Evolutionary conservation across 2,113 vertebrate genomes (phyloP), one percentile per base, ranked within the genome.

Genomic region (human (Homo sapiens)): DNA sequence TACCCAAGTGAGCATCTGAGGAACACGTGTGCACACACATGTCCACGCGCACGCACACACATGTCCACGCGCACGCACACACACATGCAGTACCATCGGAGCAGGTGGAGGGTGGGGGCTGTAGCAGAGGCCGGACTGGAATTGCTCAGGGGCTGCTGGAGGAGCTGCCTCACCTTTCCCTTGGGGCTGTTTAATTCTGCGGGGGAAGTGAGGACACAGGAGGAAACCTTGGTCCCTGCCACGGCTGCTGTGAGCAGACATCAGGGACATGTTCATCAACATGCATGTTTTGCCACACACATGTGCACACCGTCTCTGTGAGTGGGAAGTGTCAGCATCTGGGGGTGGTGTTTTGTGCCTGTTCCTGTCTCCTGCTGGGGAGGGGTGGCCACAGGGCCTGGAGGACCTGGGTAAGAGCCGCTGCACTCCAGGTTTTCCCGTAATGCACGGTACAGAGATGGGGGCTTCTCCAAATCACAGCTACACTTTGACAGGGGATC

Each of bases 31-130:
- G 20, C 16, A 73, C 7, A 25, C 64, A 25, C 35, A 57, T 1
- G 61, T 64, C 25, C 8, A 14, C 14, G 2, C 8, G 40, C 40
- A 40, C 40, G 20, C 16, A 73, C 7, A 25, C 64, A 25, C 35
- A 45, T 2, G 61, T 64, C 25, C 8, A 14, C 14, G 1, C 8
- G 17, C 30, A 10, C 10, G 11, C 9, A 0, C 10, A 50, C 18
- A n/a, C 20, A 23, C 10, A 27, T 11, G 0, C 3, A 3, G 38
- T 32, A 14, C 52, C 18, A 3, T 35, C 40, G 8, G 66, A 40
- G 48, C 32, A 1, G 1, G 1, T 16, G n/a, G 11, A 2, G 45
- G 10, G 30, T 6, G 8, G 0, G 17, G 0, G 7, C 38, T 2
- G 2, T 1, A 10, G 38, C 55, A 5, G 22, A 2, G 0, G 7